Conservation (phyloP, 2,888 invertebrate species). For the Leucoma salicis region DNA sequence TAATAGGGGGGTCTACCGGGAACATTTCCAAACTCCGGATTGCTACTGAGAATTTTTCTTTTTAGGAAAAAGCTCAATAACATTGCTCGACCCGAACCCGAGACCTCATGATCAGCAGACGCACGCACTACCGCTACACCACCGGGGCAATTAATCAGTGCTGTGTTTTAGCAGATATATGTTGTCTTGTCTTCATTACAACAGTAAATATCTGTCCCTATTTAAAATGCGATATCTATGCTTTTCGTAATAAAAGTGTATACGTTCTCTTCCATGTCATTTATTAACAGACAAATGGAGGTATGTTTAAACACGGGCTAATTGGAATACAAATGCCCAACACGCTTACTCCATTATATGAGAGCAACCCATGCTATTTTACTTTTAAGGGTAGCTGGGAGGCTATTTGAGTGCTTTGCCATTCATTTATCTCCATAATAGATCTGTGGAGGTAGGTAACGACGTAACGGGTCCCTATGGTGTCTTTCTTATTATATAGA, state of each 20-base stretch:
- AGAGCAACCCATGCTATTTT: constrained; percentile 65
- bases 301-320: constrained; percentile 56
- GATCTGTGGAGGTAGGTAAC: constrained; percentile 51
- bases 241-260: constrained; percentile 20
- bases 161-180: too few relatives aligned
- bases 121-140: too few relatives aligned
- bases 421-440: constrained; percentile 79
- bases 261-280: constrained; percentile 19
- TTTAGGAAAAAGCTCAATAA: too few relatives aligned
- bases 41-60: too few relatives aligned
- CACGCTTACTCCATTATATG: constrained; percentile 75
- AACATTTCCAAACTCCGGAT: too few relatives aligned
- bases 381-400: constrained; percentile 50
- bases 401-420: constrained; percentile 73
- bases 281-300: constrained; percentile 35
- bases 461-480: constrained; percentile 55
- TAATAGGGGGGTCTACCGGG: too few relatives aligned
- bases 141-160: too few relatives aligned
- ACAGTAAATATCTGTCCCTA: too few relatives aligned
- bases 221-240: constrained; percentile 17
- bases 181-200: too few relatives aligned
- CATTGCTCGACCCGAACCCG: too few relatives aligned
- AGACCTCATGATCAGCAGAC: too few relatives aligned
- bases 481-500: constrained; percentile 34
- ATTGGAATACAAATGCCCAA: constrained; percentile 73